These are phyloP conservation scores for Smithornis capensis DNA, from an alignment of 2,113 vertebrate genomes.

Conservation along the genomic window DNA sequence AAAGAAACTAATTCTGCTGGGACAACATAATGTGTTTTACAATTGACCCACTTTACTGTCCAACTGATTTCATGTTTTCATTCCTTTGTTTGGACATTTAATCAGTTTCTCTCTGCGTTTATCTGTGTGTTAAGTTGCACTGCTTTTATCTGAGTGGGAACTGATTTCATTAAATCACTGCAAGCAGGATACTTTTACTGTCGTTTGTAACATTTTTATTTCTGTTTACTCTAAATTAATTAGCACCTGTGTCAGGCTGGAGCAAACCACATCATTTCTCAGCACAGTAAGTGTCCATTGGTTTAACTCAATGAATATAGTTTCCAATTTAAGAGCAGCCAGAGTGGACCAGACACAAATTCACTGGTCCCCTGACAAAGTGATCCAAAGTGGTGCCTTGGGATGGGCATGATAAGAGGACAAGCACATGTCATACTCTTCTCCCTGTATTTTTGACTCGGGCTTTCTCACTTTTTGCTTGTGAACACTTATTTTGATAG, in stretches of 20 bases:
- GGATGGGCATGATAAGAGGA: background rate
- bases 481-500: background rate
- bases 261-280: slow-evolving; percentile 26
- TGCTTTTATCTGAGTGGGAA: slow-evolving; percentile 24
- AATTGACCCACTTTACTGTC: background rate
- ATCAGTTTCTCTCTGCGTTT: background rate
- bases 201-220: slow-evolving; percentile 35
- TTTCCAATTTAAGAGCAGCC: background rate
- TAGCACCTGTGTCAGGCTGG: background rate
- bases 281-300: background rate
- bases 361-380: background rate
- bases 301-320: background rate
- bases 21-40: background rate
- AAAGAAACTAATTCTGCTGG: background rate
- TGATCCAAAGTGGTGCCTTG: background rate
- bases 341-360: background rate
- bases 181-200: slow-evolving; percentile 23
- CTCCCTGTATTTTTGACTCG: background rate
- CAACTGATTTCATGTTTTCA: background rate
- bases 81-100: slow-evolving; percentile 12
- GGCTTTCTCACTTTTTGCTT: background rate
- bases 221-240: slow-evolving; percentile 36
- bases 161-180: slow-evolving; percentile 23
- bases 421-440: background rate
- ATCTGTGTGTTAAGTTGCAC: background rate